Conservation (phyloP, 2,888 invertebrate genomes). For the Tortricodes alternella region DNA sequence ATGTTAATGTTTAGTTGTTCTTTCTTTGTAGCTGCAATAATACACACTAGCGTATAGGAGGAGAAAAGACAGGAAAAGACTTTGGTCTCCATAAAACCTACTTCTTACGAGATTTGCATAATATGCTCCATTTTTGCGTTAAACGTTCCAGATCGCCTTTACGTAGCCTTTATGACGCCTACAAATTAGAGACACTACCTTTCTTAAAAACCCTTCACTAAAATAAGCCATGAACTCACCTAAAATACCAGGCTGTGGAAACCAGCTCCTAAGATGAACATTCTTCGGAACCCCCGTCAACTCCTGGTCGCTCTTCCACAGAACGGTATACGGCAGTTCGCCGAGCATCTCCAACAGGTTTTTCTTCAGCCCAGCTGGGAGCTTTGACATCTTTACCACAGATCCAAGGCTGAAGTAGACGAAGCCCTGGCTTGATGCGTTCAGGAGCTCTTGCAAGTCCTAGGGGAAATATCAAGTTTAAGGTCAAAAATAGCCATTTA, state of each 20-base stretch:
- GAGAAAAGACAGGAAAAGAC: too few relatives aligned
- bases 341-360: conserved; percentile 20
- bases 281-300: conserved; percentile 43
- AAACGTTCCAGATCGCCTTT: too few relatives aligned
- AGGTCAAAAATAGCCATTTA: neutral
- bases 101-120: too few relatives aligned
- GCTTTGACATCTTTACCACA: conserved; percentile 19
- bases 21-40: too few relatives aligned
- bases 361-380: conserved; percentile 8
- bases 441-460: conserved; percentile 30
- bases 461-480: neutral
- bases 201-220: too few relatives aligned
- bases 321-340: conserved; percentile 40
- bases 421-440: conserved; percentile 31
- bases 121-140: too few relatives aligned
- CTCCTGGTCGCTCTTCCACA: conserved; percentile 56
- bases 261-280: conserved; percentile 53
- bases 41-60: too few relatives aligned
- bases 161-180: too few relatives aligned
- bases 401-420: conserved; percentile 36
- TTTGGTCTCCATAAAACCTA: too few relatives aligned
- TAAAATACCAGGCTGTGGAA: conserved; percentile 61
- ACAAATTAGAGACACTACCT: too few relatives aligned
- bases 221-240: conserved; percentile 37
- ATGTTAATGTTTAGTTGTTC: too few relatives aligned